Evolutionary conservation across 2,888 invertebrate genomes (phyloP).

Genomic region (Pheosia gnoma): DNA sequence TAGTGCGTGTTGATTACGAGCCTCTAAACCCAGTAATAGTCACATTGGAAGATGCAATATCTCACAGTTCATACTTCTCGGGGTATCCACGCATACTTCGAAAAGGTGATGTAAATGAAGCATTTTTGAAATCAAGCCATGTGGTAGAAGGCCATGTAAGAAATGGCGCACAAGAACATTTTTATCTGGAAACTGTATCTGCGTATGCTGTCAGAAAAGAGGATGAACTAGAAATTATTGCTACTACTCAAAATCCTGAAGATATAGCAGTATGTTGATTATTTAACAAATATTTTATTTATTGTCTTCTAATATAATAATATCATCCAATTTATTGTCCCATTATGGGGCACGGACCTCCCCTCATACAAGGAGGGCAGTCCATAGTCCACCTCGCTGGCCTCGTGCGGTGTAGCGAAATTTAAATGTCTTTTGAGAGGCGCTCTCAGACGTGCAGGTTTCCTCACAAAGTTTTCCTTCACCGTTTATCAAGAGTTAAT

Average conservation of each 20-base stretch:
- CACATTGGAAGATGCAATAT: constrained; percentile 94
- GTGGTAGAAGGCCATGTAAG: constrained; percentile 87
- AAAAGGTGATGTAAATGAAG: constrained; percentile 87
- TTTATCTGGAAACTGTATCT: constrained; percentile 93
- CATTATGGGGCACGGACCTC: too few species aligned
- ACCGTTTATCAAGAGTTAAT: too few species aligned
- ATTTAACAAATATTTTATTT: not conserved
- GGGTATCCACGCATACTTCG: constrained; percentile 80
- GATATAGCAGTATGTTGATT: constrained; percentile 85
- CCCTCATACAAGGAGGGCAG: too few species aligned
- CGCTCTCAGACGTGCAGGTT: too few species aligned
- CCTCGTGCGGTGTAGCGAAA: too few species aligned
- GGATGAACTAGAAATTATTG: constrained; percentile 93
- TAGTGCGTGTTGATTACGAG: constrained; percentile 91
- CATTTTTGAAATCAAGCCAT: constrained; percentile 86
- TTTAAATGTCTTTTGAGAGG: too few species aligned
- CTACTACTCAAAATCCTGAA: constrained; percentile 91
- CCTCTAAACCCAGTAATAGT: constrained; percentile 90
- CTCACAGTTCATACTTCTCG: constrained; percentile 86
- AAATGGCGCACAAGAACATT: constrained; percentile 94
- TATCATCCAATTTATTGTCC: too few species aligned
- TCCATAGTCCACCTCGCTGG: too few species aligned
- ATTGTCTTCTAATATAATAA: not conserved
- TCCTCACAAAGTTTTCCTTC: too few species aligned
- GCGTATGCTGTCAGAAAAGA: constrained; percentile 87